Evolutionary conservation across 1,140 invertebrate species (phyloP), one percentile per base, ranked within the genome.

Genomic region (Tetramorium parvispinum): DNA sequence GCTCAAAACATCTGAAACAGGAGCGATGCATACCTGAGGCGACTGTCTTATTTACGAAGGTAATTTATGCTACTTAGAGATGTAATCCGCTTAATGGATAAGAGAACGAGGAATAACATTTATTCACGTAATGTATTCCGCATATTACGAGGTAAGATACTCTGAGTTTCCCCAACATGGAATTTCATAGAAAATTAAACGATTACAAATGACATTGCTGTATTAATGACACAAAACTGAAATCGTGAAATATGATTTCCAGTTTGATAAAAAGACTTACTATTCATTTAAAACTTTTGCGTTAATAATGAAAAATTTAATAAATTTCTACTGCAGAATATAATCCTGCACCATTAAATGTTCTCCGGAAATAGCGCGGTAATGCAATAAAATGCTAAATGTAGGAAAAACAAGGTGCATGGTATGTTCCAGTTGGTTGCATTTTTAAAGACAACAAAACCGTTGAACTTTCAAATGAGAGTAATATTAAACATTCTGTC

Each of bases 1-100:
- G 88, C 65, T 92, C 89, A 91, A 65, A 93, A 92, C 94, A 95
- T 95, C 94, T 95, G 92, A 40, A 94, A 95, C 71, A 89, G 79
- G 49, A 83, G 71, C 77, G 10, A 61, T 3, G 18, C 21, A 65
- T 65, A 53, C 55, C 59, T 78, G 43, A 63, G 37, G 73, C 63
- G 46, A 63, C 59, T 78, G 57, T 85, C 82, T 85, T 78, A 63
- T 85, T 85, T 66, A 21, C 82, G 2, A 21, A 51, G 46, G 82
- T 83, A 83, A 83, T 83, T 83, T 75, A 59, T 83, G 68, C 79
- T 75, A 83, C 53, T 83, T 75, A 46, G 79, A 73, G 49, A 82
- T 73, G 53, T 81, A 81, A 81, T 81, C 40, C 51, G 40, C 66
- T 57, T 82, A 82, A 83, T 83, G 68, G 79, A 59, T 82, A 73